Evolutionary conservation across 2,113 vertebrate genomes (phyloP).

Genomic region (human (Homo sapiens)): DNA sequence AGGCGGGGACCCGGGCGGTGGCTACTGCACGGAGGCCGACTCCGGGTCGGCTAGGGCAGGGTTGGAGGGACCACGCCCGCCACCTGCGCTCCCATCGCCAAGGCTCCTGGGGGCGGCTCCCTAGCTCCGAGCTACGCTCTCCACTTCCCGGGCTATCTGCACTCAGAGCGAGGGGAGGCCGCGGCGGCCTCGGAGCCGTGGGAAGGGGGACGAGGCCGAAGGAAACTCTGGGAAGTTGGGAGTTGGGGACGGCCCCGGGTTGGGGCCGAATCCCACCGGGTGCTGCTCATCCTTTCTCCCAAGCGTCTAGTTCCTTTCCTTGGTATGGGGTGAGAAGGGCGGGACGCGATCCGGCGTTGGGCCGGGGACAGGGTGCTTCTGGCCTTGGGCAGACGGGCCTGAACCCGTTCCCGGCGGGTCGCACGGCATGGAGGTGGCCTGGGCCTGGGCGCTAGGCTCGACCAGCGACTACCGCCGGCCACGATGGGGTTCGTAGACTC

Average conservation of each 20-base stretch:
- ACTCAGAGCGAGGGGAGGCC: slow-evolving; percentile 7
- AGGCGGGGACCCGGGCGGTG: neutral
- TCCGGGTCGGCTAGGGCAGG: neutral
- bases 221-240: slow-evolving; percentile 78
- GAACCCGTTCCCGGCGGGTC: neutral
- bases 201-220: neutral
- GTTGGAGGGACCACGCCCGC: slow-evolving; percentile 67
- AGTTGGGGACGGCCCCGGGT: slow-evolving; percentile 33
- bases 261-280: neutral
- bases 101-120: slow-evolving; percentile 26
- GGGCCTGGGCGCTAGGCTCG: slow-evolving; percentile 40
- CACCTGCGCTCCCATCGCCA: slow-evolving; percentile 26
- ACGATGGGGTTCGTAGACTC: neutral
- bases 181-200: neutral
- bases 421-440: neutral
- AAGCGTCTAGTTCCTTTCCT: neutral
- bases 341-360: neutral
- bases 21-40: slow-evolving; percentile 51
- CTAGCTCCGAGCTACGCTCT: neutral
- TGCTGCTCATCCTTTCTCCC: neutral
- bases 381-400: slow-evolving; percentile 5
- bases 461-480: neutral
- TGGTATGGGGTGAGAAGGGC: neutral
- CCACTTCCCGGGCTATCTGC: neutral
- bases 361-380: neutral